Conservation (phyloP, 2,888 invertebrate genomes). For the Fissipunctia ypsillon region DNA sequence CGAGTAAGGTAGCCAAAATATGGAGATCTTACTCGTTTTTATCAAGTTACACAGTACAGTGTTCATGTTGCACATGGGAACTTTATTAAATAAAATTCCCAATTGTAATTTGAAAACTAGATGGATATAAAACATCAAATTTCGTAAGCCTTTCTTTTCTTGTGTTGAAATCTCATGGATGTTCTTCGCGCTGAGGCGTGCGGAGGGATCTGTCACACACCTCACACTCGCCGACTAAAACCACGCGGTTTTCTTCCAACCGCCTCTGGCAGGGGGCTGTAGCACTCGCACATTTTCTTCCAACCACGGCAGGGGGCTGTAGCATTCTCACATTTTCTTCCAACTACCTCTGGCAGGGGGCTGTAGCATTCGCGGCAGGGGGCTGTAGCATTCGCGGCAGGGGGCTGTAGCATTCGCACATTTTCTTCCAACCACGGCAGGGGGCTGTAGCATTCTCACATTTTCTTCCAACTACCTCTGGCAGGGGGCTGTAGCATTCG, state of each 20-base stretch:
- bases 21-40: too few relatives aligned
- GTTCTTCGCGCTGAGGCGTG: background rate
- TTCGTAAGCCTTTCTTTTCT: background rate
- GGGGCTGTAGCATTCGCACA: background rate
- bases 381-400: too few relatives aligned
- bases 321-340: background rate
- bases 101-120: background rate
- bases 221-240: background rate
- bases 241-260: background rate
- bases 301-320: background rate
- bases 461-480: background rate
- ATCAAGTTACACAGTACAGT: too few relatives aligned
- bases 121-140: constrained; percentile 11
- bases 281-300: background rate
- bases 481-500: background rate
- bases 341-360: background rate
- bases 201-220: background rate
- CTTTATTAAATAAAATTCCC: constrained; percentile 6
- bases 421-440: background rate
- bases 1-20: background rate
- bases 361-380: background rate
- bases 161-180: background rate
- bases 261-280: background rate
- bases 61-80: too few relatives aligned
- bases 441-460: background rate